Base-by-base conservation (phyloP, 1,140 invertebrate species). In the Zaprionus camerounensis region DNA sequence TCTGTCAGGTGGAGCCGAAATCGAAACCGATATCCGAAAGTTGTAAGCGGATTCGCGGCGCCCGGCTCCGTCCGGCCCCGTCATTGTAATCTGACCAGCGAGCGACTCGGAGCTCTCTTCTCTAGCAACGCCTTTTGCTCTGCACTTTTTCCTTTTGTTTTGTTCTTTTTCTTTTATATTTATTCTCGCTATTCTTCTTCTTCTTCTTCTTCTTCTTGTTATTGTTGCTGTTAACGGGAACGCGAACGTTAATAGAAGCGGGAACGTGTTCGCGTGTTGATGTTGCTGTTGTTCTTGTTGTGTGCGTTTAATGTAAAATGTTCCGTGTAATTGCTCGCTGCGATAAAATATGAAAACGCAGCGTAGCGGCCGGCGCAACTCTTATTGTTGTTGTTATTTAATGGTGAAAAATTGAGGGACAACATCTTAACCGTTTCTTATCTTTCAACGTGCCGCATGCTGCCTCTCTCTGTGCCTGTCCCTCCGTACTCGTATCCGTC, bases 11-110 rank as follows among this genome's bases (percentile, higher is more conserved):
- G 55, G 38, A 69, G 49, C 57, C 71, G 71, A 74, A 74, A 56
- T 69, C 71, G 65, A 69, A 74, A 62, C 71, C 71, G 71, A 74
- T 68, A 73, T 61, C 24, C 65, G 57, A 69, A 62, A 46, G 65
- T 61, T 74, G 65, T 69, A 74, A 74, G 36, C 71, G 65, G 65
- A 74, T 74, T 74, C 65, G 36, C 65, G 71, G 71, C 71, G 71
- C 71, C 65, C 53, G 69, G 53, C 61, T 17, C 53, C 24, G 26
- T 22, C 44, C 28, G 11, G n/a, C 28, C 17, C 46, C 28, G 44
- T 68, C 57, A 74, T 74, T 74, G 57, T 74, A 62, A 74, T 69
- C 34, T 68, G 56, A 31, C 64, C 71, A 74, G 71, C 65, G n/a
- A 44, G n/a, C 70, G 63, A 31, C 44, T 26, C 67, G 58, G 28